phyloP scores from a whole-genome alignment of 2,797 vertebrate genomes.

The Tiaroga cobitis region DNA sequence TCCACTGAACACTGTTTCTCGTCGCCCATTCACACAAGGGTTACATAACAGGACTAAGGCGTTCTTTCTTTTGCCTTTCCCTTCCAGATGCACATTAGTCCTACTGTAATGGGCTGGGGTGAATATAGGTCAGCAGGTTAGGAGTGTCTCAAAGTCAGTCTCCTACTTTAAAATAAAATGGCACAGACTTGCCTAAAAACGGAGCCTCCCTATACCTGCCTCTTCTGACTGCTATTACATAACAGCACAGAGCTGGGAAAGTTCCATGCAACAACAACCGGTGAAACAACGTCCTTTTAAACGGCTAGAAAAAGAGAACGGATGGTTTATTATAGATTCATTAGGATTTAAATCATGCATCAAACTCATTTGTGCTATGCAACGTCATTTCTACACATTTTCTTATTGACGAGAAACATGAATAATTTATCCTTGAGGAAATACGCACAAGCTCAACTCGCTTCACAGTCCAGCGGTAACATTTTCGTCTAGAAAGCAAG shows the following conservation, averaged over 20 bases:
- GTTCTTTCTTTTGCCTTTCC: conserved; percentile 74
- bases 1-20: conserved; percentile 66
- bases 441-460: fast-evolving
- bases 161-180: conserved; percentile 60
- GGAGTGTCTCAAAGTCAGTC: conserved; percentile 79
- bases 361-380: neutral
- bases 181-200: conserved; percentile 70
- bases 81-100: conserved; percentile 80
- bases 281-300: conserved; percentile 61
- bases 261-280: conserved; percentile 67
- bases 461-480: neutral
- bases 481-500: neutral
- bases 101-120: conserved; percentile 73
- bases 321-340: neutral
- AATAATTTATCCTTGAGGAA: neutral
- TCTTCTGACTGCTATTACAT: conserved; percentile 76
- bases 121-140: conserved; percentile 85
- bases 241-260: conserved; percentile 69
- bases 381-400: neutral
- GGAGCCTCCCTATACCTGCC: conserved; percentile 71
- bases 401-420: neutral
- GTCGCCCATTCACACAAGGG: conserved; percentile 70
- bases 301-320: neutral
- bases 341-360: neutral
- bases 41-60: conserved; percentile 82